Evolutionary conservation across 2,113 vertebrate species (phyloP), one percentile per base, ranked within the genome.

Genomic region (Macquaria australasica): DNA sequence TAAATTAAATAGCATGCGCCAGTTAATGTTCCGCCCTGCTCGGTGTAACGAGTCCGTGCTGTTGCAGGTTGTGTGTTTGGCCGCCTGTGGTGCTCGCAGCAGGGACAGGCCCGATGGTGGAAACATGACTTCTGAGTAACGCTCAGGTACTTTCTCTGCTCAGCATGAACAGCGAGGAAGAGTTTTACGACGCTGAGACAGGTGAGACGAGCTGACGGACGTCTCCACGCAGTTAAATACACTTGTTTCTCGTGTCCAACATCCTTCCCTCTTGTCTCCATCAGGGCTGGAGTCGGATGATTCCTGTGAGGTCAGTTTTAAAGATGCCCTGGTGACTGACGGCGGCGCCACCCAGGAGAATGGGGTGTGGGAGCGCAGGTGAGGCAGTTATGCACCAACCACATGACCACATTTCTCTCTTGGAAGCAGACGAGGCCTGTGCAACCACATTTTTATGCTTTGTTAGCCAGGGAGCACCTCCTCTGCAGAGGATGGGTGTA

Each of bases 151-250:
- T 85, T 73, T 66, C 60, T 87, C 77, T 86, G 89, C 91, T 92
- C 94, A 96, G 76, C 59, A 99, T 99, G 98, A 98, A 97, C 95
- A 98, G 97, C 86, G 98, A 99, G 85, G 98, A 99, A 67, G 98
- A 99, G 88, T 99, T 99, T 92, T 99, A 97, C 94, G 98, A 99
- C 93, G 98, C 98, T 68, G 97, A 99, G 90, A 97, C 98, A 91
- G 98, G 98, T 98, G 91, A 96, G 91, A 14, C 0, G 8, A 20
- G 4, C 58, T 1, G 21, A 37, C 11, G 21, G 7, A 9, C 6
- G 2, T 14, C 6, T 39, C 1, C 1, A 1, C 18, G 1, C 6
- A 2, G 28, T 34, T 8, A 70, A 62, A 31, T 20, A 16, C 4
- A 55, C 14, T 20, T 20, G 34, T 28, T 3, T 15, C 16, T 23